Conservation (phyloP, 2,113 vertebrate species). For the Grammomys dolichurus region DNA sequence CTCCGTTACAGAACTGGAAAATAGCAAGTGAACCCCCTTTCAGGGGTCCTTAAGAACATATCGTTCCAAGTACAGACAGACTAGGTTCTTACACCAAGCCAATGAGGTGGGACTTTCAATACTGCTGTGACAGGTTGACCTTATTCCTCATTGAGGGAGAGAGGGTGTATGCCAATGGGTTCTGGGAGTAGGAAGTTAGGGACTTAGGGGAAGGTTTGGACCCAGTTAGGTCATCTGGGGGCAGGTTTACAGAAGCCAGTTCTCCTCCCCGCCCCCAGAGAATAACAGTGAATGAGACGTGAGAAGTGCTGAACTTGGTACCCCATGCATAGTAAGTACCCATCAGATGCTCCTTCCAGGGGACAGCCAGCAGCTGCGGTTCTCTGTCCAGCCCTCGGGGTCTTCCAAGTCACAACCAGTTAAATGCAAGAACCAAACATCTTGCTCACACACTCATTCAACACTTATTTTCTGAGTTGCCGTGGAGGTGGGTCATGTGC, state of each 20-base stretch:
- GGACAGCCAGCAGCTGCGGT: too few relatives aligned
- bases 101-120: not conserved
- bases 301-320: not conserved
- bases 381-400: not conserved
- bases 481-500: not conserved
- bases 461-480: not conserved
- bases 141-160: fast-evolving
- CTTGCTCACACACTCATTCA: not conserved
- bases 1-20: not conserved
- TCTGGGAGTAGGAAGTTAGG: not conserved
- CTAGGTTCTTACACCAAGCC: not conserved
- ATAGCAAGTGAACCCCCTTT: not conserved
- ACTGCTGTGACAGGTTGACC: not conserved
- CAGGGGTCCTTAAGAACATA: not conserved
- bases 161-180: fast-evolving
- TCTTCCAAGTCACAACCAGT: not conserved
- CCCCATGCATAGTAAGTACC: not conserved
- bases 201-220: not conserved
- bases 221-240: not conserved
- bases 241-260: not conserved
- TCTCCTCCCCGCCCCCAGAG: not conserved
- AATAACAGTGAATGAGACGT: not conserved
- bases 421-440: not conserved
- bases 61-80: not conserved
- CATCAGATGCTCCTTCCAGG: fast-evolving